These are phyloP conservation scores for Acrocyrtus sp. DNA, from an alignment of 2,888 invertebrate genomes.

Conservation along the genomic window DNA sequence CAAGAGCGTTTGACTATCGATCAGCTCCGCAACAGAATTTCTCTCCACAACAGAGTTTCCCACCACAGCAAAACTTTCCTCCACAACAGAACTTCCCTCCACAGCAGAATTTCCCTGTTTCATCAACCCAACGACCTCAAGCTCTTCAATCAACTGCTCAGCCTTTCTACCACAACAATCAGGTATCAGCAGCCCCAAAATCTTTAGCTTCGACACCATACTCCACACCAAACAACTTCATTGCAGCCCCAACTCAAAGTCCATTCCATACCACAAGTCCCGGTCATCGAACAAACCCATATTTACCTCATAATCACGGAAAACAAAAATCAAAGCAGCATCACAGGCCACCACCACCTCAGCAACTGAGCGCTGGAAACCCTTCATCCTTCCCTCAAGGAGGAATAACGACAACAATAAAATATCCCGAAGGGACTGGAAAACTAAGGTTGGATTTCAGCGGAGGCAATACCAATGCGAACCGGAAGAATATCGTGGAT, in stretches of 20 bases:
- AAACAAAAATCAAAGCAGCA: slow-evolving; percentile 36
- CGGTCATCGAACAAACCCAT: slow-evolving; percentile 54
- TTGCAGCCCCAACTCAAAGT: slow-evolving; percentile 52
- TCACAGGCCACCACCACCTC: slow-evolving; percentile 16
- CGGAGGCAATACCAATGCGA: slow-evolving; percentile 18
- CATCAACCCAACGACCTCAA: slow-evolving; percentile 18
- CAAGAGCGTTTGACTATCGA: slow-evolving; percentile 27
- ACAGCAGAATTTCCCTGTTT: background rate
- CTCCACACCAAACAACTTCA: slow-evolving; percentile 46
- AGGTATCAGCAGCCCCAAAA: background rate
- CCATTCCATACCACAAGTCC: slow-evolving; percentile 47
- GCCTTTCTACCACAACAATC: slow-evolving; percentile 22
- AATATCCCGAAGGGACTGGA: slow-evolving; percentile 54
- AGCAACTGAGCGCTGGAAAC: slow-evolving; percentile 23
- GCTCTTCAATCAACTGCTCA: slow-evolving; percentile 7
- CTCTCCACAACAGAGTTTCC: no score
- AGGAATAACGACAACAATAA: slow-evolving; percentile 53
- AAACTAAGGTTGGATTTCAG: slow-evolving; percentile 43
- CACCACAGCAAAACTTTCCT: background rate
- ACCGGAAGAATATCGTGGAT: slow-evolving; percentile 50
- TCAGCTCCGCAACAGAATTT: slow-evolving; percentile 26
- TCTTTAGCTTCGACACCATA: slow-evolving; percentile 22
- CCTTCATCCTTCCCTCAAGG: slow-evolving; percentile 37
- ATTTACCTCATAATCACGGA: slow-evolving; percentile 53
- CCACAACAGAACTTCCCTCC: background rate